phyloP scores from a whole-genome alignment of 2,797 vertebrate genomes.

The Hydrolagus colliei region DNA sequence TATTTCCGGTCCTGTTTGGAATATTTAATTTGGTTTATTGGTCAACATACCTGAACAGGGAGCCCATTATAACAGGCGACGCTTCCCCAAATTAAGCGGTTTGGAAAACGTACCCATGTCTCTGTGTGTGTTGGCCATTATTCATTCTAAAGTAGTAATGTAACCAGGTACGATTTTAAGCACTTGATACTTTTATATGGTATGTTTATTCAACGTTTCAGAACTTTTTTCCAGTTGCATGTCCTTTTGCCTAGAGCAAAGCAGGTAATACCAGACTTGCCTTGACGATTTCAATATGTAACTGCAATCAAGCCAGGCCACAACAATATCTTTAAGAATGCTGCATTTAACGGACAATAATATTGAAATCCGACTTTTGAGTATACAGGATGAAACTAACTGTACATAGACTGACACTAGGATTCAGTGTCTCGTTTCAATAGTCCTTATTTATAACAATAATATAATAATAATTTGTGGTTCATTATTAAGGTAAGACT shows the following conservation, averaged over 20 bases:
- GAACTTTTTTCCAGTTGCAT: slow-evolving; percentile 70
- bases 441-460: too few species aligned
- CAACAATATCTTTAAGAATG: slow-evolving; percentile 49
- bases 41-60: slow-evolving; percentile 95
- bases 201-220: slow-evolving; percentile 51
- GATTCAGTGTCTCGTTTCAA: background rate
- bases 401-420: slow-evolving; percentile 10
- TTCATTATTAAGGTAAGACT: background rate
- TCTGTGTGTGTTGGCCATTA: slow-evolving; percentile 55
- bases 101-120: slow-evolving; percentile 37
- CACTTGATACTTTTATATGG: slow-evolving; percentile 53
- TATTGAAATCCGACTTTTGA: slow-evolving; percentile 13
- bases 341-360: slow-evolving; percentile 45
- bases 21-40: slow-evolving; percentile 96
- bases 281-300: slow-evolving; percentile 75
- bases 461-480: background rate
- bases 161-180: slow-evolving; percentile 56
- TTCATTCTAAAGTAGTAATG: slow-evolving; percentile 52
- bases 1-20: slow-evolving; percentile 90
- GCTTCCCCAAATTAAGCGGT: slow-evolving; percentile 54
- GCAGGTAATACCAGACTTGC: slow-evolving; percentile 66
- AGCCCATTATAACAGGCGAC: slow-evolving; percentile 82
- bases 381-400: slow-evolving; percentile 22
- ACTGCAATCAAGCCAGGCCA: slow-evolving; percentile 46
- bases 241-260: slow-evolving; percentile 47